These are phyloP conservation scores for Fregetta grallaria DNA, from an alignment of 2,113 vertebrate genomes.

Conservation along the genomic window DNA sequence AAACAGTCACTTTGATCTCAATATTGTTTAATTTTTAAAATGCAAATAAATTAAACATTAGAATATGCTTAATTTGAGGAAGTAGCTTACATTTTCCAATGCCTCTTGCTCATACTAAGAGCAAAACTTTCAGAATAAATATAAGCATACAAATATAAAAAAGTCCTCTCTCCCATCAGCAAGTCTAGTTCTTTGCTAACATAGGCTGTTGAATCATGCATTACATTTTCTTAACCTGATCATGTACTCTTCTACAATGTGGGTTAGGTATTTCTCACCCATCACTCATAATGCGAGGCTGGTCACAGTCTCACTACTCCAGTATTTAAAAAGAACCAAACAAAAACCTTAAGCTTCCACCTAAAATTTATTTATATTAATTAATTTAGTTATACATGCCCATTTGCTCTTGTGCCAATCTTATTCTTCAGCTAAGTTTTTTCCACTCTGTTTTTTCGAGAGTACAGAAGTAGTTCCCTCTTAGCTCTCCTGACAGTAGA, in stretches of 20 bases:
- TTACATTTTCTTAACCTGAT: neutral
- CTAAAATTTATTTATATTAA: neutral
- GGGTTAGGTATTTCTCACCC: neutral
- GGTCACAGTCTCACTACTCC: neutral
- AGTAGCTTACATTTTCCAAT: neutral
- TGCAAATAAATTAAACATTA: neutral
- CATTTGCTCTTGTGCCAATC: neutral
- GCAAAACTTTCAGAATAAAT: neutral
- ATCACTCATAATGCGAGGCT: neutral
- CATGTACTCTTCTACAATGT: accelerated
- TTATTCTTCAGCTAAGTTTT: neutral
- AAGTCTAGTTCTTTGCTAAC: neutral
- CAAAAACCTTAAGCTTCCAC: neutral
- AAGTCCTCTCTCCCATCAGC: neutral
- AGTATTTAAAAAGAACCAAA: neutral
- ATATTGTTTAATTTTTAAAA: neutral
- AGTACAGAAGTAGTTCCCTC: neutral
- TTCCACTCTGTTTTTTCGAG: neutral
- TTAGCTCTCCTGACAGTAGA: neutral
- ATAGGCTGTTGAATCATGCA: neutral
- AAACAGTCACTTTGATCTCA: neutral
- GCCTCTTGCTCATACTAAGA: accelerated
- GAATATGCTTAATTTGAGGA: neutral
- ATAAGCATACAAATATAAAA: neutral
- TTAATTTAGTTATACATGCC: neutral